phyloP scores from a whole-genome alignment of 2,113 vertebrate genomes.

The Petrocephalus zakoni region DNA sequence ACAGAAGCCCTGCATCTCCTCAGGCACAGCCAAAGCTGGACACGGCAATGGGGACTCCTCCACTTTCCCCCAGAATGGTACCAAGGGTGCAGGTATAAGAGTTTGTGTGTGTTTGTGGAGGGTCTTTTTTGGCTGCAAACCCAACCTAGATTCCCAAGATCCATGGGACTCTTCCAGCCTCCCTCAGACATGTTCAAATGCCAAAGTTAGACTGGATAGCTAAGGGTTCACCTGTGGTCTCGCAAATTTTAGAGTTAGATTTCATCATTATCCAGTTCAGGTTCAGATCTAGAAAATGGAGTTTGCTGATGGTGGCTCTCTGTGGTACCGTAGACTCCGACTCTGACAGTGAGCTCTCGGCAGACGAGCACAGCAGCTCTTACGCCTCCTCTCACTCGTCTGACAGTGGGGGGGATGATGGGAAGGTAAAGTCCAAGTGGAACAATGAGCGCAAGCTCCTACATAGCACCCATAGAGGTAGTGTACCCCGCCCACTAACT shows the following conservation, averaged over 20 bases:
- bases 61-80: constrained; percentile 54
- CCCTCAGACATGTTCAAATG: not conserved
- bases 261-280: not conserved
- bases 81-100: constrained; percentile 56
- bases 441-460: constrained; percentile 59
- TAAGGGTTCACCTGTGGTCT: not conserved
- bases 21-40: constrained; percentile 57
- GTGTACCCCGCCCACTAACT: not conserved
- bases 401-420: constrained; percentile 69
- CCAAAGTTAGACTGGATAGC: not conserved
- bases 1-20: constrained; percentile 67
- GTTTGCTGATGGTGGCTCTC: not conserved
- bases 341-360: constrained; percentile 76
- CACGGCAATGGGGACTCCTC: constrained; percentile 58
- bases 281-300: not conserved
- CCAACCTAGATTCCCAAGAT: not conserved
- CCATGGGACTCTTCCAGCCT: not conserved
- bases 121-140: too few species aligned
- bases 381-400: constrained; percentile 76
- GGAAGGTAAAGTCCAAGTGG: constrained; percentile 56
- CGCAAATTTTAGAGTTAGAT: not conserved
- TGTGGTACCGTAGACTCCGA: constrained; percentile 62
- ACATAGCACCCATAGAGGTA: constrained; percentile 80
- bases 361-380: constrained; percentile 77
- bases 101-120: too few species aligned